Base-by-base conservation (phyloP, 53 echinoderm and acorn worm genomes). In the Actinopyga echinites region DNA sequence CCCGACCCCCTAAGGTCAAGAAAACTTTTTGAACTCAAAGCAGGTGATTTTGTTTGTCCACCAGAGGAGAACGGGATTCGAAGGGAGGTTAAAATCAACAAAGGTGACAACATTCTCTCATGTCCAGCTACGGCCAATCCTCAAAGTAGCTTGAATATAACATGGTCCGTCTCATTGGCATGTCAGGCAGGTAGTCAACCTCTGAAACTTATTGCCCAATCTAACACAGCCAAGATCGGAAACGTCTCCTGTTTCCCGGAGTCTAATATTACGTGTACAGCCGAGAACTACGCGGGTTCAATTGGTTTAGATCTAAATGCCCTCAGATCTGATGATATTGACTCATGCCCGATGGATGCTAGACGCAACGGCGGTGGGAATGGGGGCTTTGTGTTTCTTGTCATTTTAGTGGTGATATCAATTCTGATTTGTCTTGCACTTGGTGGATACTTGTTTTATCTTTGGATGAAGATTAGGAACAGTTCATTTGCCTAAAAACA, bases 41-140 rank as follows among this genome's bases (percentile, higher is more conserved):
- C 26, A 4, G 77, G 29, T 33, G 77, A 77, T 5, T 77, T 77
- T 31, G 56, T 55, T 9, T 77, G 77, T 33, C n/a, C 5, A 21
- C 77, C 77, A 17, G 4, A 45, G 20, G 21, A 24, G 1, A 5
- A 54, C 30, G 32, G 6, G 2, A 22, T 54, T 8, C 4, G 1
- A n/a, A 15, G 54, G 30, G 56, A 77, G 26, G 7, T 77, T 13
- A 3, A 13, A 8, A 77, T 30, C 30, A 30, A 25, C 19, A 77
- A 15, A 4, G 77, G 57, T 15, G 34, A 56, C 31, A 77, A 32
- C 9, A 20, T 15, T 30, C 21, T 77, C 3, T 13, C 31, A 7
- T 77, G 77, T 56, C 77, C 77, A 25, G 77, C 4, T 25, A 56
- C 77, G 15, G 77, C 77, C 23, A 55, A 77, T 30, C 77, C 77